These are phyloP conservation scores for Pachyrhynchus sulphureomaculatus DNA, from an alignment of 1,140 invertebrate genomes.

Conservation along the genomic window DNA sequence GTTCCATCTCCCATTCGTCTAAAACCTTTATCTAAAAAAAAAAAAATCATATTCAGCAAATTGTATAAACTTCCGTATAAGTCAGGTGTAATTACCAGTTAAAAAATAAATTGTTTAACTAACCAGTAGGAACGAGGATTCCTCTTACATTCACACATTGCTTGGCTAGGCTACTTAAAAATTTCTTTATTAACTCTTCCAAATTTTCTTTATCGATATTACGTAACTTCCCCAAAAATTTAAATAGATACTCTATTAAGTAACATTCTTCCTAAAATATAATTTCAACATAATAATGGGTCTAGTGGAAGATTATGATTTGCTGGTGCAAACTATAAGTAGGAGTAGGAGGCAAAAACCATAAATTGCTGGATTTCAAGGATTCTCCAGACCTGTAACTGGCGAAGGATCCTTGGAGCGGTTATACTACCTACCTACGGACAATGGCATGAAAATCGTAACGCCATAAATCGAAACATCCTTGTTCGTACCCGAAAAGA, in stretches of 20 bases:
- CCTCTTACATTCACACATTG: conserved; percentile 61
- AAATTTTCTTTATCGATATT: conserved; percentile 57
- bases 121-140: conserved; percentile 55
- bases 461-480: too few species aligned
- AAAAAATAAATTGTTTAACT: conserved; percentile 9
- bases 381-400: too few species aligned
- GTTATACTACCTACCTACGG: too few species aligned
- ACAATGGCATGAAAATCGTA: too few species aligned
- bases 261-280: conserved; percentile 62
- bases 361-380: too few species aligned
- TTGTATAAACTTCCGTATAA: conserved; percentile 15
- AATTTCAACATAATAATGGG: too few species aligned
- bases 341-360: too few species aligned
- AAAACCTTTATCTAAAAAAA: conserved; percentile 43
- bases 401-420: too few species aligned
- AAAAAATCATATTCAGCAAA: conserved; percentile 1
- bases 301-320: not conserved
- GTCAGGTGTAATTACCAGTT: conserved; percentile 4
- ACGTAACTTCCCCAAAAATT: conserved; percentile 67
- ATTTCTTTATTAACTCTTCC: conserved; percentile 60
- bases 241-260: conserved; percentile 72
- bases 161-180: conserved; percentile 66
- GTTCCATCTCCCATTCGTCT: conserved; percentile 46
- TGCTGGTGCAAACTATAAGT: too few species aligned
- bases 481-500: too few species aligned